Evolutionary conservation across 2,888 invertebrate genomes (phyloP), one percentile per base, ranked within the genome.

Genomic region (Hypolimnas misippus): DNA sequence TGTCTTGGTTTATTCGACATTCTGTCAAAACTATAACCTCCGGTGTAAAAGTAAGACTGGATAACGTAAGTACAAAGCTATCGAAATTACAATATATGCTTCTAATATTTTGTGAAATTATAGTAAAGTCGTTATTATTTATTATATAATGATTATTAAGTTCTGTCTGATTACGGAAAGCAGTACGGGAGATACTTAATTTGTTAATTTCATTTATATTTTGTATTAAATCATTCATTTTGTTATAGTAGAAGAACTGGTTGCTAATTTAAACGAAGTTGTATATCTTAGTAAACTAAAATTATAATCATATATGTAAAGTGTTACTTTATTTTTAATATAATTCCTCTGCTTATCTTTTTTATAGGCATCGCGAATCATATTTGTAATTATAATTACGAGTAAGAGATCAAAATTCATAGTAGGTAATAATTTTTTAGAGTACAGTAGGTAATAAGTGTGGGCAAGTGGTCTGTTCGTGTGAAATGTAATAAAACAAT

Each of bases 81-180:
- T 50, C 50, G 25, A 50, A 50, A 50, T 50, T 50, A 25, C 50
- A 50, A 25, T 50, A 50, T 25, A 50, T 50, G n/a, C 25, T 40
- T 16, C 40, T 16, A 6, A 40, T 40, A 40, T 40, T 40, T 16
- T 40, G 40, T 14, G 40, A 40, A 16, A 40, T 40, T 16, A 40
- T 40, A 16, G 40, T 40, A 40, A 40, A 40, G 14, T 40, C 40
- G 8, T 50, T 50, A 1, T 50, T 10, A 25, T 50, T 50, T 50
- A 25, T 25, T 25, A 25, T 21, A 25, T 50, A 50, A 50, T 50
- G 25, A 50, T 50, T 50, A 25, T 50, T 50, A 50, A 50, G 25
- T 50, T 50, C 50, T 50, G 21, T 25, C 21, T 25, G 21, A 25
- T 50, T 25, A 49, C 25, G 6, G 21, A 21, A 4, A 14, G 16